These are phyloP conservation scores for Clarias batrachus DNA, from an alignment of 2,113 vertebrate species.

Conservation along the genomic window DNA sequence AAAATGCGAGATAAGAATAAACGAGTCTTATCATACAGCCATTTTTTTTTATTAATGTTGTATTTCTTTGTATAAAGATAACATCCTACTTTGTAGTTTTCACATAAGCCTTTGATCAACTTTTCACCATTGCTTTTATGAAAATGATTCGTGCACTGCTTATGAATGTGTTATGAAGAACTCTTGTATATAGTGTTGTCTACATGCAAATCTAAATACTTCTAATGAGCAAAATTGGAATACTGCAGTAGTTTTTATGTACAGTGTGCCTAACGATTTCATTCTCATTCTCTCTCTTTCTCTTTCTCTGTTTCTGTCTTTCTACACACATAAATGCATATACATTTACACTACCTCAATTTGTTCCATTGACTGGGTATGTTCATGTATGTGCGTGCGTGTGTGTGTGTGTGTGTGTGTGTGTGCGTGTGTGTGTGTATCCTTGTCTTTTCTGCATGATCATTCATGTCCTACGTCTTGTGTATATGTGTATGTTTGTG, in stretches of 20 bases:
- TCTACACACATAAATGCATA: constrained; percentile 32
- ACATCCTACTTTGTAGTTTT: not conserved
- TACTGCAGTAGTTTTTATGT: constrained; percentile 8
- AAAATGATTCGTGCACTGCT: not conserved
- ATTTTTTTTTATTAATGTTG: not conserved
- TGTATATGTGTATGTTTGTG: constrained; percentile 38
- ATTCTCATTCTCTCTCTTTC: constrained; percentile 49
- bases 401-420: constrained; percentile 27
- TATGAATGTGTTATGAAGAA: not conserved
- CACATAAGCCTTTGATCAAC: not conserved
- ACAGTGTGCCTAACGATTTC: constrained; percentile 33
- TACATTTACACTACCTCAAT: constrained; percentile 51
- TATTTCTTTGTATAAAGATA: not conserved
- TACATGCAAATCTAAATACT: not conserved
- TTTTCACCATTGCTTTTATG: not conserved
- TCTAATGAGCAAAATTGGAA: constrained; percentile 19
- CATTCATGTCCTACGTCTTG: constrained; percentile 24
- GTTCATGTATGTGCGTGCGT: constrained; percentile 44
- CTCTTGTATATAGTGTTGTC: not conserved
- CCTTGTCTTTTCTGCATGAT: constrained; percentile 28
- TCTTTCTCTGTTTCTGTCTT: constrained; percentile 36
- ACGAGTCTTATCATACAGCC: not conserved
- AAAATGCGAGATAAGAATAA: not conserved
- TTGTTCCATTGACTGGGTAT: constrained; percentile 57
- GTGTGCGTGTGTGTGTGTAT: constrained; percentile 21